These are phyloP conservation scores for Trogon surrucura DNA, from an alignment of 2,113 vertebrate species.

Conservation along the genomic window DNA sequence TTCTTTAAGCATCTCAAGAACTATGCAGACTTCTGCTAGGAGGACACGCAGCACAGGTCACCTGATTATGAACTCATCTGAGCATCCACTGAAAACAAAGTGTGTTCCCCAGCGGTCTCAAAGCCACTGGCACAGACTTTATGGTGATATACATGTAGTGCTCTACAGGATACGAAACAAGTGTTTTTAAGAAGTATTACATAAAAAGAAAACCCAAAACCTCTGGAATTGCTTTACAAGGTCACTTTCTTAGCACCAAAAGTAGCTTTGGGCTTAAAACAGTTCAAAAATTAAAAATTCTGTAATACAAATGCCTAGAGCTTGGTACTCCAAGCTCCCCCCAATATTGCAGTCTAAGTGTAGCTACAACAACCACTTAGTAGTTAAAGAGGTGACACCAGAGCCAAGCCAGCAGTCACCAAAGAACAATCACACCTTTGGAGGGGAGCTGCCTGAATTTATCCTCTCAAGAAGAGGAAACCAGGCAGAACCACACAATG, in stretches of 20 bases:
- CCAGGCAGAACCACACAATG: background rate
- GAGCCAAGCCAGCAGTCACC: accelerated
- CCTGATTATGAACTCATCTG: background rate
- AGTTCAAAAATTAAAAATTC: background rate
- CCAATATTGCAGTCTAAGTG: background rate
- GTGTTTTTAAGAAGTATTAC: background rate
- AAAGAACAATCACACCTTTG: accelerated
- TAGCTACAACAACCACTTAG: background rate
- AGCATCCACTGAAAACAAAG: background rate
- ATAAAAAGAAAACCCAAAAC: background rate
- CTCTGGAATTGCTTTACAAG: background rate
- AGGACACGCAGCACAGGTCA: background rate
- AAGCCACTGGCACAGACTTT: background rate
- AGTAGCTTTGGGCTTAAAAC: background rate
- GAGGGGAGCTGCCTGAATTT: background rate
- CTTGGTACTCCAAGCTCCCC: background rate
- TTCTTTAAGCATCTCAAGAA: background rate
- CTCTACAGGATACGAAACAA: accelerated
- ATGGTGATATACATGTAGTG: accelerated
- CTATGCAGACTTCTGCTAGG: background rate
- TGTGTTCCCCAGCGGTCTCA: accelerated
- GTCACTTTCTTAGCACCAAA: background rate
- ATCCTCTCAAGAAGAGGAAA: background rate
- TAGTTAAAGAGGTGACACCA: accelerated
- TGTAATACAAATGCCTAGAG: accelerated